phyloP scores from a whole-genome alignment of 2,113 vertebrate genomes.

The Columba janthina region DNA sequence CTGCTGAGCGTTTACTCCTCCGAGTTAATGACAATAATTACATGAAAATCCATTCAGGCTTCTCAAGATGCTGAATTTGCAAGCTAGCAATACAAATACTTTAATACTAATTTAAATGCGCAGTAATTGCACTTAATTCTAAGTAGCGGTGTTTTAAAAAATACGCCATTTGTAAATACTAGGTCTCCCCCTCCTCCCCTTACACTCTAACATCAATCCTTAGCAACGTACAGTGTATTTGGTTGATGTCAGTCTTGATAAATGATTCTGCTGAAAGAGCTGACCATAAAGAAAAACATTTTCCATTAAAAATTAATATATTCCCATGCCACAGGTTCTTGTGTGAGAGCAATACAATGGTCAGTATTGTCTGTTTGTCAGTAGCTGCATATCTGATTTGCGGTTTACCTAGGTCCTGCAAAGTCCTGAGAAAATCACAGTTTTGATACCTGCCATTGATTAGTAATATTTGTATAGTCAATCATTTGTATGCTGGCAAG shows the following conservation, averaged over 20 bases:
- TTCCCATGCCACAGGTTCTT: not conserved
- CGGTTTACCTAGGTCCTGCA: not conserved
- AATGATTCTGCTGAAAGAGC: conserved; percentile 32
- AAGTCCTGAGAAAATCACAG: conserved; percentile 14
- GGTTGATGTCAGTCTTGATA: conserved; percentile 31
- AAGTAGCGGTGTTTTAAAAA: conserved; percentile 18
- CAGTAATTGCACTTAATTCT: conserved; percentile 45
- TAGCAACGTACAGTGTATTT: not conserved
- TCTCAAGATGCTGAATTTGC: conserved; percentile 57
- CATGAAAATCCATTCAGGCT: conserved; percentile 18
- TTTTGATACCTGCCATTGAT: conserved; percentile 21
- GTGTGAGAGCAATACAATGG: not conserved
- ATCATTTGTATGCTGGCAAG: not conserved
- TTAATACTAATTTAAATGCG: conserved; percentile 45
- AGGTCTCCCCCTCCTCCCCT: not conserved
- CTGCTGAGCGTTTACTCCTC: conserved; percentile 25
- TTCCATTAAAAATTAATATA: conserved; percentile 51
- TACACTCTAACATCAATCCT: not conserved
- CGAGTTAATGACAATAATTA: conserved; percentile 57
- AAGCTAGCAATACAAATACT: conserved; percentile 53
- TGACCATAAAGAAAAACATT: conserved; percentile 35
- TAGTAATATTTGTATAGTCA: not conserved
- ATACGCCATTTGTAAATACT: not conserved
- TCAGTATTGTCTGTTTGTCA: conserved; percentile 29
- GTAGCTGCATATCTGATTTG: not conserved